Evolutionary conservation across 2,113 vertebrate species (phyloP).

Genomic region (Brevimyrus niger): DNA sequence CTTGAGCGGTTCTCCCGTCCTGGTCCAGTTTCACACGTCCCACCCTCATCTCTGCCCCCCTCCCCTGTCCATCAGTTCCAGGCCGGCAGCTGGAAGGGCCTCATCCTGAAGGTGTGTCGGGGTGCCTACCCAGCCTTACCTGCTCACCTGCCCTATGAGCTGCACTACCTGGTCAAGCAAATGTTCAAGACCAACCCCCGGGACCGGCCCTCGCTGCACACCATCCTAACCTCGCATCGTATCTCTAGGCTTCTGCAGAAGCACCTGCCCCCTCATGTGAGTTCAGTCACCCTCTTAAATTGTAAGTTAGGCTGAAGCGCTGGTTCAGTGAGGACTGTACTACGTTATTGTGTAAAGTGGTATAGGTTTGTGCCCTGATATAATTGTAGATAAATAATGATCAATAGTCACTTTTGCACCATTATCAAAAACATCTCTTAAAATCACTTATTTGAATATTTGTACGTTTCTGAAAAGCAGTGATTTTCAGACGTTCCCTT

Average conservation of each 20-base stretch:
- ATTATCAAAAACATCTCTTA: neutral
- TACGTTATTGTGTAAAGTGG: neutral
- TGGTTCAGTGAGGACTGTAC: neutral
- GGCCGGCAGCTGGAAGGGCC: slow-evolving; percentile 83
- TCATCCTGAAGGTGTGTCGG: slow-evolving; percentile 87
- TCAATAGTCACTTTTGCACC: neutral
- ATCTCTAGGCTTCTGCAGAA: slow-evolving; percentile 56
- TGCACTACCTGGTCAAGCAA: slow-evolving; percentile 77
- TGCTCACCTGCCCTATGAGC: slow-evolving; percentile 71
- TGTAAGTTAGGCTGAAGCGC: neutral
- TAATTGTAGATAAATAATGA: neutral
- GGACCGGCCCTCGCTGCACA: slow-evolving; percentile 75
- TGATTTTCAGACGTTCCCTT: neutral
- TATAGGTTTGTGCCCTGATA: neutral
- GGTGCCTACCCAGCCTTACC: slow-evolving; percentile 76
- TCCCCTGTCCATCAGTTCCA: slow-evolving; percentile 69
- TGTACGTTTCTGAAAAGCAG: neutral
- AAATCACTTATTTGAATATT: neutral
- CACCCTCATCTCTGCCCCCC: neutral
- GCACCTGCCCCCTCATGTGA: slow-evolving; percentile 65
- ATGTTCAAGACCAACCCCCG: slow-evolving; percentile 84
- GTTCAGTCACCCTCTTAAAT: neutral
- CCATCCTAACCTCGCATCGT: slow-evolving; percentile 71
- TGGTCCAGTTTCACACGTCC: neutral
- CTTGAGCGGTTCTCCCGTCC: neutral